Evolutionary conservation across 2,113 vertebrate species (phyloP).

Genomic region (Microtus richardsoni): DNA sequence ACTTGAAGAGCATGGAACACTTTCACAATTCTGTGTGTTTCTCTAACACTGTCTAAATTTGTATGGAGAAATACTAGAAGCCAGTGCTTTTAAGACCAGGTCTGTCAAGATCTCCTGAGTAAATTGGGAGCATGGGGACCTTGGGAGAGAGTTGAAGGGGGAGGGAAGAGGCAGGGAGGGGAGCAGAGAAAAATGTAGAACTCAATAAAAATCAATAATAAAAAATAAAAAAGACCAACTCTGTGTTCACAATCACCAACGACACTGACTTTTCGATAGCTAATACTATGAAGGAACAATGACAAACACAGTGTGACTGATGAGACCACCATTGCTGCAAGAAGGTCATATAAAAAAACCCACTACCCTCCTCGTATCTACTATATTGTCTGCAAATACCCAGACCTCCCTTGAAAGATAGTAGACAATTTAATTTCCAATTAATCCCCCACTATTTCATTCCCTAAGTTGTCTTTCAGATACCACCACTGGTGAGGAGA

Average conservation of each 20-base stretch:
- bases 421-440: neutral
- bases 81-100: neutral
- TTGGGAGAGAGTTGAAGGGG: no score
- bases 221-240: neutral
- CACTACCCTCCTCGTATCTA: neutral
- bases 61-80: neutral
- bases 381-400: neutral
- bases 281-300: neutral
- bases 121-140: no score
- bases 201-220: no score
- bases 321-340: neutral
- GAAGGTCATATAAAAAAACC: neutral
- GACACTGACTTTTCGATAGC: neutral
- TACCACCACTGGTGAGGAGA: neutral
- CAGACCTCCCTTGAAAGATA: constrained; percentile 22
- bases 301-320: neutral
- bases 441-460: neutral
- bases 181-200: no score
- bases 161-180: no score
- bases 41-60: neutral
- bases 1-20: neutral
- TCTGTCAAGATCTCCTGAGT: neutral
- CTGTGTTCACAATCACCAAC: neutral
- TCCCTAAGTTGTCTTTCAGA: neutral
- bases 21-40: neutral